Conservation (phyloP, 2,113 vertebrate genomes). For the Erpornis zantholeuca region DNA sequence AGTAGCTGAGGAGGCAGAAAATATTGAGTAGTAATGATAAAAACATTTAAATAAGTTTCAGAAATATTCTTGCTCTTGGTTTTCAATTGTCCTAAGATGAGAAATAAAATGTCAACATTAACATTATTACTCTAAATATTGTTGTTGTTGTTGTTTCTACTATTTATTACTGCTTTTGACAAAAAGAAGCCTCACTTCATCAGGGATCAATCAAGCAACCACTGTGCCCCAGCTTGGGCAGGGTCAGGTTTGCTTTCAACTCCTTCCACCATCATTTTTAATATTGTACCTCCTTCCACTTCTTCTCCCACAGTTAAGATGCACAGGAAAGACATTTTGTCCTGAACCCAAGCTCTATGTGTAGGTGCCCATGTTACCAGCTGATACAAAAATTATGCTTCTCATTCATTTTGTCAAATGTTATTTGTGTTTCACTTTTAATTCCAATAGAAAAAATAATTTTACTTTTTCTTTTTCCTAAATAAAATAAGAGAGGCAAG, state of each 20-base stretch:
- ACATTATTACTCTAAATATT: background rate
- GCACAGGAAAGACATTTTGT: background rate
- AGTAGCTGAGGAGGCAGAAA: background rate
- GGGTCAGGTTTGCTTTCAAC: constrained; percentile 41
- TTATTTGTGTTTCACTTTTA: background rate
- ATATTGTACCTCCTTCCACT: background rate
- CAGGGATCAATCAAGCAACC: constrained; percentile 5
- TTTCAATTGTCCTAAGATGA: constrained; percentile 29
- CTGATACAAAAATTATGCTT: background rate
- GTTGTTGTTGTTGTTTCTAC: background rate
- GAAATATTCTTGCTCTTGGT: constrained; percentile 4
- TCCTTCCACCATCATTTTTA: constrained; percentile 26
- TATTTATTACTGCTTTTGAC: background rate
- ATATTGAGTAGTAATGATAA: background rate
- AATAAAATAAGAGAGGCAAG: background rate
- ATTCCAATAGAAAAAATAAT: background rate
- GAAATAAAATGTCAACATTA: constrained; percentile 32
- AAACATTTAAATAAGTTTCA: background rate
- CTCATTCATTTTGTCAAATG: background rate
- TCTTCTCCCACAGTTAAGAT: background rate
- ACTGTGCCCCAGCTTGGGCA: background rate
- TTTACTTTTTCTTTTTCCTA: background rate
- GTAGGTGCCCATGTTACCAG: background rate
- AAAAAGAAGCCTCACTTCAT: constrained; percentile 24
- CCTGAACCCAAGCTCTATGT: background rate